Base-by-base conservation (phyloP, 2,888 invertebrate species). In the Platyscelio sp. region DNA sequence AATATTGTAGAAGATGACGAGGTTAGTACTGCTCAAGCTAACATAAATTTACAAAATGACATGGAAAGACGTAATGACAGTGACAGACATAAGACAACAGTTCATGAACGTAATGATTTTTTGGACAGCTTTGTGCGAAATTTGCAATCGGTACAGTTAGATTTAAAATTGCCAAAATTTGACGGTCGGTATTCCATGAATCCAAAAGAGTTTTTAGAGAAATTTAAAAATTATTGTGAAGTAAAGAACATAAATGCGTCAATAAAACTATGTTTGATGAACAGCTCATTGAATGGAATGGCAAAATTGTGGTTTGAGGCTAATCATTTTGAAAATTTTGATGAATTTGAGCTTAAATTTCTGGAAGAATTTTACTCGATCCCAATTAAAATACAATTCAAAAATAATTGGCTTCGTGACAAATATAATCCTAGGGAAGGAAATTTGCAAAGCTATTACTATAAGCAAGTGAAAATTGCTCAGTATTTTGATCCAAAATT, bases 401-500 rank as follows among this genome's bases (percentile, higher is more conserved):
- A 54, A 26, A 54, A 54, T 54, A 22, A 26, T 15, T 54, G 54
- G 54, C 24, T 54, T 22, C 22, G 54, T 3, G 13, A 26, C 24
- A 22, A 11, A 24, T 54, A 54, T 54, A 54, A n/a, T 56, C 26
- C 13, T n/a, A 18, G 11, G 13, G 56, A 56, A 13, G 56, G 56
- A 4, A 56, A 11, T 56, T 56, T 56, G 15, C 56, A 56, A n/a
- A 20, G 15, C 13, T 56, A 56, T 56, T 56, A 56, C 33, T 58
- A 33, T 18, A 29, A 33, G 7, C 58, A 58, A 20, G 18, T 29
- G 1, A 56, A 27, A 56, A n/a, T 1, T 2, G 56, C 56, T 4
- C 56, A 56, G 18, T 56, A 56, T 58, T 58, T 56, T 27, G 56
- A 56, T 27, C 56, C 56, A n/a, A 56, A 56, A 27, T n/a, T 56